Evolutionary conservation across 2,797 vertebrate genomes (phyloP).

Genomic region (Pantherophis vulpinus): DNA sequence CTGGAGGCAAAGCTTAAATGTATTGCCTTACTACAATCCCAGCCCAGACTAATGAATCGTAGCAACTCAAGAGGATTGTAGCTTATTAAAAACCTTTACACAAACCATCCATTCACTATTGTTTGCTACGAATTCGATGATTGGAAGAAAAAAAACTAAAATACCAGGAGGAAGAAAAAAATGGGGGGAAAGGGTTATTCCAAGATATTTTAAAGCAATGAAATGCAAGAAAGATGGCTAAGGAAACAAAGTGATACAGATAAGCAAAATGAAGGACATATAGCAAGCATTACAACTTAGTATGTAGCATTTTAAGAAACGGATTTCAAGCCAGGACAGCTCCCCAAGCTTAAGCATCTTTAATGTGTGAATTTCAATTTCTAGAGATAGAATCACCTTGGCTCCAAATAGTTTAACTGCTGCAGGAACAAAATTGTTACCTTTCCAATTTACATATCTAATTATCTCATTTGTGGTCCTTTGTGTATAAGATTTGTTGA

Average conservation of each 20-base stretch:
- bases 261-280: neutral
- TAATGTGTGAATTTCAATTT: neutral
- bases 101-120: conserved; percentile 40
- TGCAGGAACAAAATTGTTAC: neutral
- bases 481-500: neutral
- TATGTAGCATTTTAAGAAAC: neutral
- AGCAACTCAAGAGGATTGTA: neutral
- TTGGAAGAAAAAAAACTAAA: conserved; percentile 33
- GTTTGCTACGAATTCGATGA: conserved; percentile 19
- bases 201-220: conserved; percentile 24
- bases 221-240: neutral
- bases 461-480: neutral
- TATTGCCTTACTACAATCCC: neutral
- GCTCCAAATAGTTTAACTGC: neutral
- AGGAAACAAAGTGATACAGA: neutral
- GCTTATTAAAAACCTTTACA: neutral
- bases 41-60: neutral
- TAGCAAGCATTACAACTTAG: neutral
- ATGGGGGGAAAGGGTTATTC: neutral
- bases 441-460: neutral
- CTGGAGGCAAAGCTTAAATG: neutral
- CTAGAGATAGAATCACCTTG: neutral
- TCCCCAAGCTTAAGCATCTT: neutral
- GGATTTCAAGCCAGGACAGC: neutral
- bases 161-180: conserved; percentile 29